Percentiles rank a stretch among this genome's conserved stretches.
These are phyloP conservation scores for Hybos culiciformis DNA, from an alignment of 2,888 invertebrate genomes.

Conservation along the genomic window DNA sequence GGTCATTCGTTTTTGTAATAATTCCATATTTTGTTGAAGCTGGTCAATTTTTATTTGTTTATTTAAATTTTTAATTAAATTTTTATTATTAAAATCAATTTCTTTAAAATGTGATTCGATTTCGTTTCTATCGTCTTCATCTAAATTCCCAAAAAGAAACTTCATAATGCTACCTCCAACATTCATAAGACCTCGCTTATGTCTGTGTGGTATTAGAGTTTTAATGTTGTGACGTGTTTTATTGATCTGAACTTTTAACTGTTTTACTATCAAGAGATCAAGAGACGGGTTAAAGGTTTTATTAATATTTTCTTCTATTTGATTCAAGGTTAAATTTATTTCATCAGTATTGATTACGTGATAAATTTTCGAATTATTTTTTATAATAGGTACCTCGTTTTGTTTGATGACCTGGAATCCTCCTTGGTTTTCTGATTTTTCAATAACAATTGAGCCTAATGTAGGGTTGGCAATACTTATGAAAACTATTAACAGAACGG, in stretches of 20 bases:
- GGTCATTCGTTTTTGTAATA: not conserved
- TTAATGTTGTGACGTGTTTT: too few relatives aligned
- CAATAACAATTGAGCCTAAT: not conserved
- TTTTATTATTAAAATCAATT: slow-evolving; percentile 10
- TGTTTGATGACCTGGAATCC: not conserved
- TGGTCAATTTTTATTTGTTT: not conserved
- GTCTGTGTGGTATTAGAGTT: slow-evolving; percentile 1
- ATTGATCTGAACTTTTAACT: too few relatives aligned
- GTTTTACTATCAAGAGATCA: too few relatives aligned
- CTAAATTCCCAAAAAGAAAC: slow-evolving; percentile 12
- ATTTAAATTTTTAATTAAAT: not conserved
- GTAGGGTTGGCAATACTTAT: not conserved
- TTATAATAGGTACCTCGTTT: not conserved
- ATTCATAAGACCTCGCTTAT: slow-evolving; percentile 11
- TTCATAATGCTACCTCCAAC: slow-evolving; percentile 8
- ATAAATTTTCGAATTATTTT: not conserved
- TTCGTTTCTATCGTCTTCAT: slow-evolving; percentile 11
- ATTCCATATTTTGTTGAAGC: not conserved
- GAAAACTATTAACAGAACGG: not conserved
- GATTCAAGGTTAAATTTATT: not conserved
- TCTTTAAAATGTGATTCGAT: slow-evolving; percentile 10
- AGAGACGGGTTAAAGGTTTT: not conserved
- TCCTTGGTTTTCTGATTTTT: not conserved
- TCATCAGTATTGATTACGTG: not conserved
- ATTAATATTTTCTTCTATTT: too few relatives aligned